phyloP scores from a whole-genome alignment of 2,113 vertebrate species.

The Suncus etruscus region DNA sequence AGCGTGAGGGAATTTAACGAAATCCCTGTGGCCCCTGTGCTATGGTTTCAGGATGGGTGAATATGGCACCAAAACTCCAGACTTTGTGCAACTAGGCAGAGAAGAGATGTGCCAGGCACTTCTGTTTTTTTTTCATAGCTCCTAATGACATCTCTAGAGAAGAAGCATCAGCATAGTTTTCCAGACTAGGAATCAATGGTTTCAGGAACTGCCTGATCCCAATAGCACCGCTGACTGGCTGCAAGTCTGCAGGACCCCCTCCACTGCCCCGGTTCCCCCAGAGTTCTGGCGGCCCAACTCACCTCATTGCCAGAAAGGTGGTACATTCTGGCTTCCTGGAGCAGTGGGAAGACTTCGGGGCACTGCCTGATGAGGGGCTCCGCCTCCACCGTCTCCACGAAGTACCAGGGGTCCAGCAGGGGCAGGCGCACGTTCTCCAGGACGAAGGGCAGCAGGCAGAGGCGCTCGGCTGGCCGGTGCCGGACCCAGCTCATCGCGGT shows the following conservation, averaged over 20 bases:
- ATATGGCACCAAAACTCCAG: neutral
- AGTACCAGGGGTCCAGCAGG: slow-evolving; percentile 95
- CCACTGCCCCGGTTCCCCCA: no score
- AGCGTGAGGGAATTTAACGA: neutral
- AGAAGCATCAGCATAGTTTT: neutral
- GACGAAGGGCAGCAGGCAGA: slow-evolving; percentile 87
- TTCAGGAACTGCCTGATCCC: neutral
- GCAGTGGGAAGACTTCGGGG: slow-evolving; percentile 92
- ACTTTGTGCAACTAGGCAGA: neutral
- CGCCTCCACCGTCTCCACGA: slow-evolving; percentile 95
- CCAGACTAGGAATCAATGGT: neutral
- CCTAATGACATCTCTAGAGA: neutral
- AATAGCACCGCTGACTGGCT: neutral
- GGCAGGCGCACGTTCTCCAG: slow-evolving; percentile 93
- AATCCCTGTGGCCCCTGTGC: neutral
- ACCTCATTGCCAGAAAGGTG: slow-evolving; percentile 97
- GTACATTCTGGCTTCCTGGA: slow-evolving; percentile 96
- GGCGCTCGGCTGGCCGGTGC: slow-evolving; percentile 87
- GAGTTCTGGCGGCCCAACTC: slow-evolving; percentile 58
- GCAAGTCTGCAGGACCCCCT: neutral
- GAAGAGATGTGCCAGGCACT: neutral
- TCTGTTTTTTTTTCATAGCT: no score
- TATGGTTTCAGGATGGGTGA: no score
- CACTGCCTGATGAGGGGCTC: slow-evolving; percentile 93
- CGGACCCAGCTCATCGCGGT: slow-evolving; percentile 94